Percentiles rank a stretch among this genome's conserved stretches.
phyloP scores from a whole-genome alignment of 2,113 vertebrate species.

The Isurus oxyrinchus region DNA sequence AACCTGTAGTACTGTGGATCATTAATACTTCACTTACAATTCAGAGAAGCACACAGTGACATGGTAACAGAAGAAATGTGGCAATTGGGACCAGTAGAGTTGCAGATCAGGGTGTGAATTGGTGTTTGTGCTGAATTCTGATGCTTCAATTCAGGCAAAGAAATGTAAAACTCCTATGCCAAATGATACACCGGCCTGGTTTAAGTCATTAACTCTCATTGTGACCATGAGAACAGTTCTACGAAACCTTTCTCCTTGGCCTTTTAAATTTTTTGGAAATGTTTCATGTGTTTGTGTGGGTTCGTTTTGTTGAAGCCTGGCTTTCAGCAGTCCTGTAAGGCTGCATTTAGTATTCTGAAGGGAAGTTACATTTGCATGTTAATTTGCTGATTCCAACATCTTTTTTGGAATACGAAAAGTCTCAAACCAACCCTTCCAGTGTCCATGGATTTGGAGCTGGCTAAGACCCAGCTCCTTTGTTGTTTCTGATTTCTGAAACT shows the following conservation, averaged over 20 bases:
- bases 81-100: not conserved
- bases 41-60: not conserved
- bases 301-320: not conserved
- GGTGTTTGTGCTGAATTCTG: not conserved
- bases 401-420: not conserved
- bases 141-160: not conserved
- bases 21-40: not conserved
- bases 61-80: not conserved
- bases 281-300: not conserved
- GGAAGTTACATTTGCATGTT: slow-evolving; percentile 7
- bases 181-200: not conserved
- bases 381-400: slow-evolving; percentile 2
- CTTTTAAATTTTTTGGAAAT: not conserved
- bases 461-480: not conserved
- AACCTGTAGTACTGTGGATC: not conserved
- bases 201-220: not conserved
- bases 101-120: not conserved
- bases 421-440: not conserved
- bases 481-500: slow-evolving; percentile 3
- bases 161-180: not conserved
- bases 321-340: not conserved
- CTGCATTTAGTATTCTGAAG: slow-evolving; percentile 7
- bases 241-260: not conserved
- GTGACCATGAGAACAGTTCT: not conserved
- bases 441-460: not conserved